Conservation (phyloP, 2,888 invertebrate genomes). For the Pasiphila rectangulata region DNA sequence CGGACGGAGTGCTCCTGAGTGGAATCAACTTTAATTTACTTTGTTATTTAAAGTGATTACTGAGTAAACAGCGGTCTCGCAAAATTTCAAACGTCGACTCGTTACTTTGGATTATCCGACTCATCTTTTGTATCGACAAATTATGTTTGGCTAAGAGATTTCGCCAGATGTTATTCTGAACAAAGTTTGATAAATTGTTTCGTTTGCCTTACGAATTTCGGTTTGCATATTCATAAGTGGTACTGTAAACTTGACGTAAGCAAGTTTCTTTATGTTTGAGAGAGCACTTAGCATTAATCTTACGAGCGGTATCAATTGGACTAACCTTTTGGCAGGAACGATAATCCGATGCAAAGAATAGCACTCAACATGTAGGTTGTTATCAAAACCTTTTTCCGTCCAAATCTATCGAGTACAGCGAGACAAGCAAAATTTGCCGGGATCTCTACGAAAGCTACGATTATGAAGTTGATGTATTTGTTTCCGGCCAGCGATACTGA, state of each 20-base stretch:
- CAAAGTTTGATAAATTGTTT: constrained; percentile 41
- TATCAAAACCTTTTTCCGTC: constrained; percentile 83
- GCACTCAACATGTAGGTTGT: constrained; percentile 84
- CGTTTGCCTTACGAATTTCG: constrained; percentile 29
- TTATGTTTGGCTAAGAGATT: constrained; percentile 52
- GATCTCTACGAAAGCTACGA: constrained; percentile 83
- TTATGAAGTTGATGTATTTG: constrained; percentile 88
- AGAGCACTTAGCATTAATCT: constrained; percentile 2
- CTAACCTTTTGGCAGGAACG: constrained; percentile 81
- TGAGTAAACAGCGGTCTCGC: constrained; percentile 56
- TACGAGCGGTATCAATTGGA: constrained; percentile 1
- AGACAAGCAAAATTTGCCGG: constrained; percentile 85
- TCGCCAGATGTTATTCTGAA: constrained; percentile 39
- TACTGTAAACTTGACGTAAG: constrained; percentile 19
- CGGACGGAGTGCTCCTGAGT: constrained; percentile 44
- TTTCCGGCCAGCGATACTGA: constrained; percentile 88
- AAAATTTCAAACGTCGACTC: constrained; percentile 40
- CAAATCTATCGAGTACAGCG: constrained; percentile 82
- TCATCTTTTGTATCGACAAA: constrained; percentile 54
- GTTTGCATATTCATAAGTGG: constrained; percentile 20
- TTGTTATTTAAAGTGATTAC: constrained; percentile 59
- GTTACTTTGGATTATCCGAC: constrained; percentile 45
- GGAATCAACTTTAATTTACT: constrained; percentile 67
- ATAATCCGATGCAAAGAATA: constrained; percentile 80
- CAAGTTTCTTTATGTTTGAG: constrained; percentile 10